Evolutionary conservation across 1,140 invertebrate species (phyloP).

Genomic region (Drosophila punjabiensis): DNA sequence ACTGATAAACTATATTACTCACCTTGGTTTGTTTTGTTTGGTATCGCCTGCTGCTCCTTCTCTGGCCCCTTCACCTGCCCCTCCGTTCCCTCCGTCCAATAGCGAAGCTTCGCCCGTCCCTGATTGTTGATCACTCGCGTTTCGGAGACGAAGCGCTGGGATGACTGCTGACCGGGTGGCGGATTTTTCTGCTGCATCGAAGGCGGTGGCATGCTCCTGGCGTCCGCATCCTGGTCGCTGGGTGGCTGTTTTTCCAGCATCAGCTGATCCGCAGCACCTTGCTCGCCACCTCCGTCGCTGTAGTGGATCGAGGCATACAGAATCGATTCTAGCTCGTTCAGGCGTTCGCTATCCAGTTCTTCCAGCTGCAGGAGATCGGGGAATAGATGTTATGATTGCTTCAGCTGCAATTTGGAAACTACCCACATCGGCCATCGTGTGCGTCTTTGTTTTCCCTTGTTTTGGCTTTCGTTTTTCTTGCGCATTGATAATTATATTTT

Average conservation of each 20-base stretch:
- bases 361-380: conserved; percentile 59
- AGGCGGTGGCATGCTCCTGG: conserved; percentile 58
- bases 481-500: conserved; percentile 25
- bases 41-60: neutral
- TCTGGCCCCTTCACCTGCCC: neutral
- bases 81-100: conserved; percentile 45
- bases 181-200: conserved; percentile 2
- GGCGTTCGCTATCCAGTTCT: conserved; percentile 70
- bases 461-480: conserved; percentile 22
- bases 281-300: conserved; percentile 49
- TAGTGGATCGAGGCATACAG: conserved; percentile 84
- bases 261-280: conserved; percentile 18
- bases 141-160: conserved; percentile 52
- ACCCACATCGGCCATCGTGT: conserved; percentile 66
- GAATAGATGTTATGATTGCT: neutral
- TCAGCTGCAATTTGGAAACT: neutral
- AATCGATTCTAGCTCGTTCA: conserved; percentile 85
- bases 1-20: neutral
- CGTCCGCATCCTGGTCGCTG: conserved; percentile 42
- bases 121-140: conserved; percentile 66
- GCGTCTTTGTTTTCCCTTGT: conserved; percentile 38
- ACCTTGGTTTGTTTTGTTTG: conserved; percentile 25
- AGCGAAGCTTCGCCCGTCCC: conserved; percentile 46
- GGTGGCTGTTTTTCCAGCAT: neutral
- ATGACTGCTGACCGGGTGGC: neutral